Conservation (phyloP, 2,113 vertebrate species). For the Elanoides forficatus region DNA sequence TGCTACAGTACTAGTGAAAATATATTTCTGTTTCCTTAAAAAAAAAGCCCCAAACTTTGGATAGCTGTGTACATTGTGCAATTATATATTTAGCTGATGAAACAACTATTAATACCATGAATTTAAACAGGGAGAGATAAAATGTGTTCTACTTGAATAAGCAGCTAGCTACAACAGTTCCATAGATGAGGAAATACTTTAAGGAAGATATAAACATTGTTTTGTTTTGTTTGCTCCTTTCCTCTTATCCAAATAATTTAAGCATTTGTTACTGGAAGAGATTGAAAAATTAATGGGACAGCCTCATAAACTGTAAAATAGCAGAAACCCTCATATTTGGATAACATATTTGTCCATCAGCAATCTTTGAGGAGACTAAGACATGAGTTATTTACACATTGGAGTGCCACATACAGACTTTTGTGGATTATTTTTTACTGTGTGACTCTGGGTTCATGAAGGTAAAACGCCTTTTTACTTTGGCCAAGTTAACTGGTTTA, state of each 20-base stretch:
- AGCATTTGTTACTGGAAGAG: neutral
- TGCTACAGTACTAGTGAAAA: neutral
- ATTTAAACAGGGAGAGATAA: neutral
- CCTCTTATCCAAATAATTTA: neutral
- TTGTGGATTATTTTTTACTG: neutral
- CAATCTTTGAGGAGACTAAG: neutral
- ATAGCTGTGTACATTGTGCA: neutral
- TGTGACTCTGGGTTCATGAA: neutral
- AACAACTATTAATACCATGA: neutral
- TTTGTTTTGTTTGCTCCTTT: neutral
- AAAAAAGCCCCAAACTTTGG: neutral
- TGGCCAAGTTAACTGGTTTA: neutral
- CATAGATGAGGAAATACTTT: neutral
- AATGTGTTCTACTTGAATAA: neutral
- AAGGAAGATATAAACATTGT: neutral
- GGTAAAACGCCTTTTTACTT: neutral
- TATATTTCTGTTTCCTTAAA: neutral
- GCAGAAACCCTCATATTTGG: neutral
- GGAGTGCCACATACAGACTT: neutral
- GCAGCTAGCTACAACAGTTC: neutral
- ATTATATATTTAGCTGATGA: neutral
- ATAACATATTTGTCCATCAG: neutral
- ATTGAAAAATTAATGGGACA: neutral
- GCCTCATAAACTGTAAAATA: neutral
- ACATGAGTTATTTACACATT: neutral